Conservation (phyloP, 2,113 vertebrate genomes). For the Ailuropoda melanoleuca region DNA sequence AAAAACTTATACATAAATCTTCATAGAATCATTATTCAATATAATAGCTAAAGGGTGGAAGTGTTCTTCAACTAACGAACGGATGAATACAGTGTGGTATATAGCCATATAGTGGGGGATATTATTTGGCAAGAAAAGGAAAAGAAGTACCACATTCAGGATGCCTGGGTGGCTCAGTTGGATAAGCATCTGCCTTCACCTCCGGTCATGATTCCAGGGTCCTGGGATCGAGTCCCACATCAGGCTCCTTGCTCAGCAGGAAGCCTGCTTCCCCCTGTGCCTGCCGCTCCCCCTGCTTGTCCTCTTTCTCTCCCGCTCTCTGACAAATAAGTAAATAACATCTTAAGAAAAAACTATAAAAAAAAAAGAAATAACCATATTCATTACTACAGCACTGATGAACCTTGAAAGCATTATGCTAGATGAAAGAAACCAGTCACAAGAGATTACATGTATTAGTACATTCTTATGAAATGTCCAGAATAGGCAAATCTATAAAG, state of each 20-base stretch:
- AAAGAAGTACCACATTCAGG: neutral
- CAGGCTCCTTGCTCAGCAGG: no score
- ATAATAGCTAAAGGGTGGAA: neutral
- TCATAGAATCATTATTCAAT: neutral
- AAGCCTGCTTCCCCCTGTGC: neutral
- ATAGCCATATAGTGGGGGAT: neutral
- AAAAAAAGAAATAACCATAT: neutral
- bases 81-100: neutral
- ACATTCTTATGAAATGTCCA: neutral
- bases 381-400: neutral
- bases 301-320: neutral
- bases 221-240: neutral
- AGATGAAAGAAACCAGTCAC: slow-evolving; percentile 5
- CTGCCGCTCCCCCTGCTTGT: neutral
- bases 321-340: neutral
- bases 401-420: neutral
- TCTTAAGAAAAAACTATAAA: neutral
- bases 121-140: neutral
- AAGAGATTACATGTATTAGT: neutral
- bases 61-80: neutral
- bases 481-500: slow-evolving; percentile 9
- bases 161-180: neutral
- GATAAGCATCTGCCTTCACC: neutral
- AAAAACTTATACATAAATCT: slow-evolving; percentile 3
- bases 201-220: neutral